A percentile compares a stretch with the other conserved stretches of the same genome.
Evolutionary conservation across 1,140 invertebrate species (phyloP).

Genomic region (Episyrphus balteatus): DNA sequence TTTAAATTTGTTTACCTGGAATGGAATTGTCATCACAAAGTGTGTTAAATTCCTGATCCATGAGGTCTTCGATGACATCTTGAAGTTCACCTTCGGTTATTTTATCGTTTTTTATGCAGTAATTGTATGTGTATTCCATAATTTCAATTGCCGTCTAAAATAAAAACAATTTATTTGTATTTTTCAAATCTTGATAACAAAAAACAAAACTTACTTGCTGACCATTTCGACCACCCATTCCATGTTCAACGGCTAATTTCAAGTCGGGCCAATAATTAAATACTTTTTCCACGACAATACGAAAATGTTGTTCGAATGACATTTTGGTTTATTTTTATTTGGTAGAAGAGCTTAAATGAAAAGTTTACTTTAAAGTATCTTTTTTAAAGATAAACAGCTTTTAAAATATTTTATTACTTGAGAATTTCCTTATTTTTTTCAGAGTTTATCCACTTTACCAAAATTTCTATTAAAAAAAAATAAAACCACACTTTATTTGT

Average conservation of each 20-base stretch:
- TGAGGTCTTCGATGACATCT: conserved; percentile 48
- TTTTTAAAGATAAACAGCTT: too few relatives aligned
- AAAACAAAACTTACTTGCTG: conserved; percentile 39
- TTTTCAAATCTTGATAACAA: neutral
- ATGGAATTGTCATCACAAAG: conserved; percentile 52
- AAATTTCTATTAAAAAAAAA: too few relatives aligned
- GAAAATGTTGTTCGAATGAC: conserved; percentile 35
- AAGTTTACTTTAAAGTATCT: too few relatives aligned
- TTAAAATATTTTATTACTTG: too few relatives aligned
- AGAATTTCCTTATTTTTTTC: too few relatives aligned
- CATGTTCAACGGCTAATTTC: conserved; percentile 52
- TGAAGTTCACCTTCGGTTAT: conserved; percentile 43
- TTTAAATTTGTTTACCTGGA: conserved; percentile 31
- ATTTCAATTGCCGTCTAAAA: conserved; percentile 46
- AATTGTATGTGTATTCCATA: conserved; percentile 46
- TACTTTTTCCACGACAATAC: conserved; percentile 46
- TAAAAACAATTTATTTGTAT: neutral
- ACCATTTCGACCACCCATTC: conserved; percentile 50
- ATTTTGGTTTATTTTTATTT: too few relatives aligned
- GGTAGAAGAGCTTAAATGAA: too few relatives aligned
- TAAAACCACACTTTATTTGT: too few relatives aligned
- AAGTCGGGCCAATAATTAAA: conserved; percentile 54
- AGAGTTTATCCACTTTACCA: too few relatives aligned
- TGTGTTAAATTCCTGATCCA: conserved; percentile 55
- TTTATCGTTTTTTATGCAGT: conserved; percentile 44